These are phyloP conservation scores for Nymphicus hollandicus DNA, from an alignment of 2,113 vertebrate species.

Conservation along the genomic window DNA sequence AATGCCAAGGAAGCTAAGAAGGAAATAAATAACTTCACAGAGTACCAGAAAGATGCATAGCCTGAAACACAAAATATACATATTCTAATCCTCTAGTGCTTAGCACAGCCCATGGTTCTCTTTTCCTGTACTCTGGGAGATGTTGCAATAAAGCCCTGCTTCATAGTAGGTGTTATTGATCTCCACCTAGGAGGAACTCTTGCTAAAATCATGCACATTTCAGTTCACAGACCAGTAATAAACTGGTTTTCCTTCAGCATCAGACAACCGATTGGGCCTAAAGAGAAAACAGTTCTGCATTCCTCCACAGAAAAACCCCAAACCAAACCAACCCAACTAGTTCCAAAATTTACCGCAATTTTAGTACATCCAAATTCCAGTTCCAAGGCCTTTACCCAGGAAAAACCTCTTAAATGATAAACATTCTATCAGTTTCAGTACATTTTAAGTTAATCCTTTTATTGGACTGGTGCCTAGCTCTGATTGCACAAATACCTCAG, in stretches of 20 bases:
- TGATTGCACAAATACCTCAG: neutral
- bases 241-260: neutral
- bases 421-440: neutral
- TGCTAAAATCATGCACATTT: neutral
- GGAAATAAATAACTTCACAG: neutral
- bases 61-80: neutral
- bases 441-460: neutral
- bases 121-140: neutral
- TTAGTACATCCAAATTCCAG: neutral
- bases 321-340: neutral
- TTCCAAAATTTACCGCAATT: neutral
- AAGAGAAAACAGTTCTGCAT: neutral
- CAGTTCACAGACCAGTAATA: neutral
- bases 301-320: neutral
- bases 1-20: neutral
- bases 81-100: neutral
- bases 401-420: neutral
- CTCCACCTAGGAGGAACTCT: neutral
- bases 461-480: neutral
- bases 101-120: neutral
- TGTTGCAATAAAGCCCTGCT: neutral
- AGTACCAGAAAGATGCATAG: neutral
- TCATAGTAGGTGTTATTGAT: fast-evolving
- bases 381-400: neutral
- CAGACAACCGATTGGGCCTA: neutral